These are phyloP conservation scores for Macheiramphus alcinus DNA, from an alignment of 2,113 vertebrate species.

Conservation along the genomic window DNA sequence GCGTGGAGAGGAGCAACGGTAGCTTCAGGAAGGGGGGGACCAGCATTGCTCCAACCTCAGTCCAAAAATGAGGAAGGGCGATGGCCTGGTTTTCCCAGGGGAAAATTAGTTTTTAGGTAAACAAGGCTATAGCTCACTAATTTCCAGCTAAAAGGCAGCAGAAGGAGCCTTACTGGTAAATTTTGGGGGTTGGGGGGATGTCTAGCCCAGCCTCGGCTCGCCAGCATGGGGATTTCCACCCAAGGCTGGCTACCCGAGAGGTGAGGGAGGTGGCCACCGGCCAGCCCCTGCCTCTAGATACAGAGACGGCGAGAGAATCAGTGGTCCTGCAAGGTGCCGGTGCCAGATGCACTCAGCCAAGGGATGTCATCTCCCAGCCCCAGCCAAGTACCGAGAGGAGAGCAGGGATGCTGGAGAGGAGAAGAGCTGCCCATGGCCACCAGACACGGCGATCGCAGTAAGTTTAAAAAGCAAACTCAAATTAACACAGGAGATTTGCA, in stretches of 20 bases:
- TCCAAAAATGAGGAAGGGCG: accelerated
- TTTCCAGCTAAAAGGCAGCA: background rate
- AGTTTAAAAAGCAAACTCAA: background rate
- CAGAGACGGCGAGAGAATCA: accelerated
- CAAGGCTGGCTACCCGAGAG: background rate
- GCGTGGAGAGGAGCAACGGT: accelerated
- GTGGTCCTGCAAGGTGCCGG: background rate
- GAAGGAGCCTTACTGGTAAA: background rate
- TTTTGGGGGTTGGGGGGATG: accelerated
- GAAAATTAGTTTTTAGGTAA: background rate
- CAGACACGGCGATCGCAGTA: accelerated
- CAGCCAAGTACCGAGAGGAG: background rate
- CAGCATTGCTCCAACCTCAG: background rate
- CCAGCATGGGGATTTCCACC: background rate
- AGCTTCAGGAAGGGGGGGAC: accelerated
- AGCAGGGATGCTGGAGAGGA: background rate
- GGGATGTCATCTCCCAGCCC: background rate
- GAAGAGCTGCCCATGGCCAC: background rate
- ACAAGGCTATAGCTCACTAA: background rate
- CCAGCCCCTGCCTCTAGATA: background rate
- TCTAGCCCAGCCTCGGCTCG: background rate
- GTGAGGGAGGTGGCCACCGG: background rate
- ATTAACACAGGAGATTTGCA: background rate
- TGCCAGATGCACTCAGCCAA: background rate
- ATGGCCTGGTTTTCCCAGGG: background rate